phyloP scores from a whole-genome alignment of 2,888 invertebrate species.

The Epsilonema sp. region DNA sequence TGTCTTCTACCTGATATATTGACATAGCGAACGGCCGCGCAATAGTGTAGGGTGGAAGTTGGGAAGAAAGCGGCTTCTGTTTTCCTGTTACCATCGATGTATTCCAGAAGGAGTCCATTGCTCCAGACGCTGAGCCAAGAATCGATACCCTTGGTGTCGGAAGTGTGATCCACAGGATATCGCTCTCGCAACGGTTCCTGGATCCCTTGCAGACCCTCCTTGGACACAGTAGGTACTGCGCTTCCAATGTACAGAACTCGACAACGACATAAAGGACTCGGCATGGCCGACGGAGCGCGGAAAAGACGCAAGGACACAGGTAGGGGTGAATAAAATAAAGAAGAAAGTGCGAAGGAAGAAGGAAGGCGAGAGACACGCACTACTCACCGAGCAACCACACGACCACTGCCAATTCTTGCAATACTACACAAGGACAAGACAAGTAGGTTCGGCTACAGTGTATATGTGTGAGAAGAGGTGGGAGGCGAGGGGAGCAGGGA shows the following conservation, averaged over 20 bases:
- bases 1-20: slow-evolving; percentile 48
- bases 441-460: too few relatives aligned
- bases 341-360: too few relatives aligned
- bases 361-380: too few relatives aligned
- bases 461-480: too few relatives aligned
- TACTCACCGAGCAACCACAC: too few relatives aligned
- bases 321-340: too few relatives aligned
- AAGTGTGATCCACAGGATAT: slow-evolving; percentile 79
- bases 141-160: slow-evolving; percentile 69
- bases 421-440: too few relatives aligned
- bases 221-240: slow-evolving; percentile 85
- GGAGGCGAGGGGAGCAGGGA: too few relatives aligned
- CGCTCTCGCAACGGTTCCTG: slow-evolving; percentile 87
- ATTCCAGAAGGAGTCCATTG: slow-evolving; percentile 74
- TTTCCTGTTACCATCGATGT: slow-evolving; percentile 81
- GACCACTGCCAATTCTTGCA: too few relatives aligned
- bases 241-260: slow-evolving; percentile 87
- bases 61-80: slow-evolving; percentile 86
- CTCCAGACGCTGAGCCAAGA: slow-evolving; percentile 94
- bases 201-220: slow-evolving; percentile 87
- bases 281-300: too few relatives aligned
- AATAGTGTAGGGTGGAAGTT: slow-evolving; percentile 57
- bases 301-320: too few relatives aligned
- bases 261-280: slow-evolving; percentile 86
- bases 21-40: slow-evolving; percentile 78